These are phyloP conservation scores for Sterrhoptilus dennistouni DNA, from an alignment of 2,113 vertebrate species.

Conservation along the genomic window DNA sequence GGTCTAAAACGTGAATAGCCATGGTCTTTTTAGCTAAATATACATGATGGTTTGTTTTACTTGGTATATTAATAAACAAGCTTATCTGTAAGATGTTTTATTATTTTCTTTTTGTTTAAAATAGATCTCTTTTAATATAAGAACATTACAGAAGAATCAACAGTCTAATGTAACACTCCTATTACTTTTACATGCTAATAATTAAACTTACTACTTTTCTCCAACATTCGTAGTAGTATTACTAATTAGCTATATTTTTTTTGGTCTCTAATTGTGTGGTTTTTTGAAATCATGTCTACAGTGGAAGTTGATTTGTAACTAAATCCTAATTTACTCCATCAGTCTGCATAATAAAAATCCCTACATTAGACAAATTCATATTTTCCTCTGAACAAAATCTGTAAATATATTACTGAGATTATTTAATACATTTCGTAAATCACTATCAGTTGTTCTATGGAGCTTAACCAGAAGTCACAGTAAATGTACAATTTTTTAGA, in stretches of 20 bases:
- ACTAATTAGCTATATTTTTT: not conserved
- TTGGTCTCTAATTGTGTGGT: not conserved
- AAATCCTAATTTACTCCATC: not conserved
- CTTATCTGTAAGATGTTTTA: not conserved
- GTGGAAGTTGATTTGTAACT: not conserved
- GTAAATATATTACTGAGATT: not conserved
- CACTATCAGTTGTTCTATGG: fast-evolving
- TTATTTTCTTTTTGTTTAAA: not conserved
- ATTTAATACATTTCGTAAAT: not conserved
- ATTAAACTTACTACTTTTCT: not conserved
- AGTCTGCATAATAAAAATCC: not conserved
- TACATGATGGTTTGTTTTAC: not conserved
- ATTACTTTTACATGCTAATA: not conserved
- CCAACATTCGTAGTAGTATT: not conserved
- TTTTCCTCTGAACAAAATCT: not conserved
- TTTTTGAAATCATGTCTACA: not conserved
- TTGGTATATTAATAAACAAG: not conserved
- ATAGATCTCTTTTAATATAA: not conserved
- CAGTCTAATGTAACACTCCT: not conserved
- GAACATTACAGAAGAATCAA: not conserved
- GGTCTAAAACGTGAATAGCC: not conserved
- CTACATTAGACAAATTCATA: not conserved
- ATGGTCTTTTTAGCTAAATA: not conserved
- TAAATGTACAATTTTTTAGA: not conserved
- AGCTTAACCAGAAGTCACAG: not conserved